Base-by-base conservation (phyloP, 2,113 vertebrate species). In the Cranoglanis bouderius region DNA sequence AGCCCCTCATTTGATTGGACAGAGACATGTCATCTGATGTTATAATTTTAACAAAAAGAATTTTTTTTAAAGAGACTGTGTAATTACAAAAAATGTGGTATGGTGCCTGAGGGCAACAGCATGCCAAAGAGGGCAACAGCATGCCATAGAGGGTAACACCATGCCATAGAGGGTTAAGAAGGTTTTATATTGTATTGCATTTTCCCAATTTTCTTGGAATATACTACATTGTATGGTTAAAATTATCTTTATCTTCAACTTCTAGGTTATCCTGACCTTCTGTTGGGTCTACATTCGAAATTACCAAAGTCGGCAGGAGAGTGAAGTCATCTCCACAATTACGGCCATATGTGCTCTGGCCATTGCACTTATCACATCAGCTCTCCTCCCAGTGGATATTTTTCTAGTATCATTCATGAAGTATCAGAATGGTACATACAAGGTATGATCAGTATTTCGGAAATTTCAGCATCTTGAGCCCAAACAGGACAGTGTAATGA, bases 371-470 rank as follows among this genome's bases (percentile, higher is more conserved):
- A 98, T 99, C 93, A 98, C 98, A 0, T 99, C 98, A 29, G 98
- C 99, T 0, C 97, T 99, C 7, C 94, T 99, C 38, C 98, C 98
- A 4, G 98, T 99, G 94, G 98, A 99, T 90, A 99, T 99, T 93
- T 99, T 99, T 91, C 95, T 99, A 75, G 98, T 99, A 92, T 99
- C 98, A 0, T 99, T 98, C 90, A 98, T 99, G 98, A 99, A 99
- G 94, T 95, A 97, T 91, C 95, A 94, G 90, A 98, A 99, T 92
- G 98, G 98, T n/a, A 98, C 98, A 85, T 99, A 98, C 94, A 99
- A 99, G 98, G 98, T 99, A 95, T 86, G 92, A 24, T 6, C 93
- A 83, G 88, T 82, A 32, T 14, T 89, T 12, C 32, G 29, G 46
- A 82, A 49, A 59, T 72, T 63, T 84, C n/a, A 32, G n/a, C 70